Base-by-base conservation (phyloP, 2,797 vertebrate species). In the Hafferia zeledoni region DNA sequence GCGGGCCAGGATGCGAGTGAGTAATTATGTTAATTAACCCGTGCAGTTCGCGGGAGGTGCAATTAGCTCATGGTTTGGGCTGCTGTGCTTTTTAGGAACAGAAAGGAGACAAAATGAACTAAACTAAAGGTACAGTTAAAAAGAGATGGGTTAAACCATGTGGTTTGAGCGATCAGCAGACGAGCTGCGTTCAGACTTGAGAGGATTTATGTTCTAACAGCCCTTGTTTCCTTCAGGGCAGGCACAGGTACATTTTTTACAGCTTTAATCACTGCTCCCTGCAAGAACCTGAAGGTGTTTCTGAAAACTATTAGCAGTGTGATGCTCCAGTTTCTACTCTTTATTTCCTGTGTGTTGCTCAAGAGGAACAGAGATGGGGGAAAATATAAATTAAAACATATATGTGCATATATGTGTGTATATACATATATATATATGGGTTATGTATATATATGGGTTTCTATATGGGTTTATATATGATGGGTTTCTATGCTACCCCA, bases 21-120 rank as follows among this genome's bases (percentile, higher is more conserved):
- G 64, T 92, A 88, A 95, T 94, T 93, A 82, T 44, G 85, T 88
- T 97, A 95, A 97, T 95, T 95, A 96, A 94, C 83, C 90, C 31
- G 2, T 37, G 61, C 80, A 90, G 68, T 76, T 89, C 50, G 19
- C 37, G 43, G 41, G 69, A 85, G 60, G 50, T 72, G 70, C 68
- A 77, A 59, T 93, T 80, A 85, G 49, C 82, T 92, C 68, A 76
- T 2, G 3, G 43, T 92, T 83, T 1, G 9, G 82, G 31, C 71
- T 64, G 30, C 60, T 75, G 49, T 30, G 28, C 41, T 59, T 55
- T 91, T 72, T 46, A 90, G 63, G 61, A 61, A 69, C 14, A 87
- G 55, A 60, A 82, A 68, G 9, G 43, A 56, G 70, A 61, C 44
- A 19, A 87, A 86, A 63, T 25, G 25, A 17, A 68, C 72, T 13